Evolutionary conservation across 2,888 invertebrate genomes (phyloP).

Genomic region (Himalopsyche japonica): DNA sequence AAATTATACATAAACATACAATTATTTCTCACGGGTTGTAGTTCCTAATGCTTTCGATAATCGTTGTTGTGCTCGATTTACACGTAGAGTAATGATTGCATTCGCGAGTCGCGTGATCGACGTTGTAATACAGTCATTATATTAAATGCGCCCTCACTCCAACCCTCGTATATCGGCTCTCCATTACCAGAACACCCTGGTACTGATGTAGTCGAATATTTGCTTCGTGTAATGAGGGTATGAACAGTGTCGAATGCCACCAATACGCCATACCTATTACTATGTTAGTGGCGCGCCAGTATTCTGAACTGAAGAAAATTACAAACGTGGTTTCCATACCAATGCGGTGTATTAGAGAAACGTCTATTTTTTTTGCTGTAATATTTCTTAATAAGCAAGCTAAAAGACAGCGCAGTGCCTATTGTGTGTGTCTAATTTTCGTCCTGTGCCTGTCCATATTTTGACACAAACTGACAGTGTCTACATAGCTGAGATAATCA

Average conservation of each 20-base stretch:
- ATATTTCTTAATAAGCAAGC: background rate
- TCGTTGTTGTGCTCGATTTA: background rate
- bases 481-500: no score
- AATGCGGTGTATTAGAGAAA: background rate
- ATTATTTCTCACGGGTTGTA: background rate
- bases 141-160: background rate
- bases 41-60: background rate
- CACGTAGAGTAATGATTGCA: background rate
- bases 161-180: background rate
- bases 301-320: background rate
- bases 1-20: no score
- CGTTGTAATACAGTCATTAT: background rate
- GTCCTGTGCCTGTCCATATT: no score
- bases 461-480: no score
- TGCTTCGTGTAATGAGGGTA: background rate
- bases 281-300: background rate
- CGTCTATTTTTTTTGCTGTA: background rate
- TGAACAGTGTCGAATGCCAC: background rate
- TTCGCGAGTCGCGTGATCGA: background rate
- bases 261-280: background rate
- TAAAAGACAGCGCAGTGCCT: background rate
- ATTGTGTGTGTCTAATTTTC: no score
- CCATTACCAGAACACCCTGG: background rate
- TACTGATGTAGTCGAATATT: background rate
- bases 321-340: background rate